Evolutionary conservation across 2,797 vertebrate genomes (phyloP), one percentile per base, ranked within the genome.

Genomic region (Selene dorsalis): DNA sequence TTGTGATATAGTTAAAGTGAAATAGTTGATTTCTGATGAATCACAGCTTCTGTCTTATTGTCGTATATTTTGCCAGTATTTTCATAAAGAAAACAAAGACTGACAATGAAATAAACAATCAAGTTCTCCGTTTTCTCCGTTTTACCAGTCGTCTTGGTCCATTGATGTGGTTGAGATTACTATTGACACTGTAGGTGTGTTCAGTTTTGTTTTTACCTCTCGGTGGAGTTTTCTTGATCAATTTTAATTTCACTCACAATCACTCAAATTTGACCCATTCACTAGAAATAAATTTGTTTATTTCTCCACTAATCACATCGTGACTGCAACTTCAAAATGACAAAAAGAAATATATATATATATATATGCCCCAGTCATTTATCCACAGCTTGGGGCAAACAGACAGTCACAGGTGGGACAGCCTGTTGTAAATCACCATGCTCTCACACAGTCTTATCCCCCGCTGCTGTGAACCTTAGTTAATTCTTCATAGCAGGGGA

Each of bases 391-490:
- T 50, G 60, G 43, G 74, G 75, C 71, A 72, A 86, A 85, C 84
- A 73, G 82, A 60, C 77, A 75, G 75, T 73, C 87, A 88, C 89
- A 89, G 90, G 82, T 91, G 87, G 43, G 67, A 41, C 47, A 63
- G 69, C 52, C 78, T 55, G 57, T 39, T 87, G 82, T 88, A 90
- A 91, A 90, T 88, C 90, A 79, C 30, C 30, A 24, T 69, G 64
- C 63, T 80, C 75, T 70, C 71, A 56, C 77, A 77, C 74, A 71
- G 70, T 72, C 77, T 35, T 55, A 69, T 79, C 41, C 50, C 61
- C 66, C 50, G 22, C 80, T 69, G 53, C 75, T 70, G 76, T 90
- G 87, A 90, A 73, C 77, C 65, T 57, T 30, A 5, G 38, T 45
- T 66, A 78, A 81, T 80, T 77, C 75, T 75, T 84, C 82, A 30